Base-by-base conservation (phyloP, 2,888 invertebrate species). In the Drosophila gaucha region DNA sequence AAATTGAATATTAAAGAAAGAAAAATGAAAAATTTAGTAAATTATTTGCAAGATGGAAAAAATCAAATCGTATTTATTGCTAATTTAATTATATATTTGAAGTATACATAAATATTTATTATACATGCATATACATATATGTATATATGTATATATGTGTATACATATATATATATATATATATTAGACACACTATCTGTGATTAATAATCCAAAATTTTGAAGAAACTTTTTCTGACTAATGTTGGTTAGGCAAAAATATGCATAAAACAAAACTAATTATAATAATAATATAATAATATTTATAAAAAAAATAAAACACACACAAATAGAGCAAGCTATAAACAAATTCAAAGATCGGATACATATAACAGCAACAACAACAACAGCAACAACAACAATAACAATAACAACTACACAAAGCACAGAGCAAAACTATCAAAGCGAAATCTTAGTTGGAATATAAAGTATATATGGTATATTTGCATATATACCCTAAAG, bases 161-260 rank as follows among this genome's bases (percentile, higher is more conserved):
- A 90, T 90, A 89, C 68, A 84, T 73, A 67, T 65, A 80, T 72
- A 82, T 78, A 70, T 65, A 73, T 74, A 85, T 80, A 85, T 85
- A 90, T 88, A 90, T 90, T 90, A 89, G 90, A 91, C 90, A 91
- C 90, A 92, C 91, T 92, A 92, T 92, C 92, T 92, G 92, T 92
- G 92, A 92, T 92, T 92, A 90, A 90, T 91, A 91, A 92, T 91
- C 92, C 91, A 91, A 92, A 91, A 92, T 92, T 92, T 92, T 92
- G 90, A 92, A 91, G 91, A 90, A 74, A 90, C 90, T 91, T 92
- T 91, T 92, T 91, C 91, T 91, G 89, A 91, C 87, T 75, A 79
- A 82, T 84, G 84, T 82, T 82, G 82, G 84, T 78, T 80, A 83
- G 76, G 78, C 80, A 76, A 70, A n/a, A 68, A 44, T 28, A 18